A percentile compares a stretch with the other conserved stretches of the same genome.
Conservation (phyloP, 2,113 vertebrate genomes). For the Salvator merianae region DNA sequence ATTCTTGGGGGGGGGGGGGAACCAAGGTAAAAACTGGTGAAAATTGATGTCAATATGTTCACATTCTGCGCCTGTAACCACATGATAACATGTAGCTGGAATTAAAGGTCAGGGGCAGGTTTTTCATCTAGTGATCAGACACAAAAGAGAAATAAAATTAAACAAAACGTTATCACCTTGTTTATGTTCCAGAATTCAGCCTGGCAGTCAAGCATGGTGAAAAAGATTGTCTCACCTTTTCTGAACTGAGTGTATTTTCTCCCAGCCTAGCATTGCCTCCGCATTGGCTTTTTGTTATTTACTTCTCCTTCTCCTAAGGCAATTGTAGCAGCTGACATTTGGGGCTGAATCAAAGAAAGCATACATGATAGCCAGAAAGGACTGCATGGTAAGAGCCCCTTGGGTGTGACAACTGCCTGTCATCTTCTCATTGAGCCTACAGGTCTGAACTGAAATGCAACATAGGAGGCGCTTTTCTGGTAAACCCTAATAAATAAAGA, state of each 20-base stretch:
- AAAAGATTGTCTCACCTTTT: not conserved
- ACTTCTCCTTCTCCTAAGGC: not conserved
- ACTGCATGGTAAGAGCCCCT: too few species aligned
- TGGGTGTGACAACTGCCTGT: too few species aligned
- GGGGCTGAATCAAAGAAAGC: not conserved
- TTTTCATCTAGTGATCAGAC: not conserved
- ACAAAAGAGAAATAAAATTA: not conserved
- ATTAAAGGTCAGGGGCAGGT: slow-evolving; percentile 8
- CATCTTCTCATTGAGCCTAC: too few species aligned
- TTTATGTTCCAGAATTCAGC: not conserved
- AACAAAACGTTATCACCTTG: not conserved
- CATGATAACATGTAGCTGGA: slow-evolving; percentile 16
- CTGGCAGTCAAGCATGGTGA: not conserved
- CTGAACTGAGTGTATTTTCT: not conserved
- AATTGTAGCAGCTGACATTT: not conserved
- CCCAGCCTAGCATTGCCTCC: not conserved
- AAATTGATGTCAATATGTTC: slow-evolving; percentile 1
- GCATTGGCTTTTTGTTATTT: not conserved
- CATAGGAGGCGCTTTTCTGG: too few species aligned
- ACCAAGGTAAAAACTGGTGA: too few species aligned
- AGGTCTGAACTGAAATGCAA: too few species aligned
- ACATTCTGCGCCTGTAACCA: not conserved
- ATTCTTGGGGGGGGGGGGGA: not conserved
- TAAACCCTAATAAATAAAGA: too few species aligned
- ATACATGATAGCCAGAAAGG: too few species aligned